phyloP scores from a whole-genome alignment of 1,140 invertebrate genomes.

The Trissolcus basalis region DNA sequence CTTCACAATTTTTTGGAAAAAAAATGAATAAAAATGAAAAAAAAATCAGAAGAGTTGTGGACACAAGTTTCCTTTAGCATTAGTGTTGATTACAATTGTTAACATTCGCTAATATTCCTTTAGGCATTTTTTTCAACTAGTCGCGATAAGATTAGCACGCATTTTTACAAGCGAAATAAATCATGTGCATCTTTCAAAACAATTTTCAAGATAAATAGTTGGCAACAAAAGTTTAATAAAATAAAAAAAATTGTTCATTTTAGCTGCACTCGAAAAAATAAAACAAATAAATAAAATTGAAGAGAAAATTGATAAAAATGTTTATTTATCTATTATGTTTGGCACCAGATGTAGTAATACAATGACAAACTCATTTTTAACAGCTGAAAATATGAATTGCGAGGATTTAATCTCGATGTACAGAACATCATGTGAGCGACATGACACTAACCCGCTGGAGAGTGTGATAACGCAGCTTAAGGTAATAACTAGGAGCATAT shows the following conservation, averaged over 20 bases:
- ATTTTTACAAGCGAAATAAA: slow-evolving; percentile 16
- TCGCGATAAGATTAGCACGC: slow-evolving; percentile 15
- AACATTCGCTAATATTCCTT: slow-evolving; percentile 21
- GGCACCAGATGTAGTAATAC: slow-evolving; percentile 38
- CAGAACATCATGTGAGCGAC: slow-evolving; percentile 82
- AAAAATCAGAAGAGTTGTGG: neutral
- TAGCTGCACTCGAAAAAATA: neutral
- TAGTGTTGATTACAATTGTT: slow-evolving; percentile 15
- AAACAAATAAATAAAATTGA: neutral
- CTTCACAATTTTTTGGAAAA: neutral
- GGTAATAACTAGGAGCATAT: slow-evolving; percentile 69
- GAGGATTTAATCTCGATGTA: slow-evolving; percentile 84
- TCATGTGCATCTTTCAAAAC: slow-evolving; percentile 14
- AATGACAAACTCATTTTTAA: slow-evolving; percentile 66
- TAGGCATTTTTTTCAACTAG: slow-evolving; percentile 16
- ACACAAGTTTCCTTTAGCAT: slow-evolving; percentile 9
- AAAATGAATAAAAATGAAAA: neutral
- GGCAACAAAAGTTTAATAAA: neutral
- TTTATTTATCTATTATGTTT: slow-evolving; percentile 51
- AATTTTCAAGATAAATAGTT: slow-evolving; percentile 6
- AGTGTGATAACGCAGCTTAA: slow-evolving; percentile 84
- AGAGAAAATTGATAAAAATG: slow-evolving; percentile 9
- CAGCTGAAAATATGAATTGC: slow-evolving; percentile 75
- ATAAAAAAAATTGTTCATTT: neutral
- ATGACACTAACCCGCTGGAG: slow-evolving; percentile 81